Conservation (phyloP, 2,113 vertebrate genomes). For the Mugil cephalus region DNA sequence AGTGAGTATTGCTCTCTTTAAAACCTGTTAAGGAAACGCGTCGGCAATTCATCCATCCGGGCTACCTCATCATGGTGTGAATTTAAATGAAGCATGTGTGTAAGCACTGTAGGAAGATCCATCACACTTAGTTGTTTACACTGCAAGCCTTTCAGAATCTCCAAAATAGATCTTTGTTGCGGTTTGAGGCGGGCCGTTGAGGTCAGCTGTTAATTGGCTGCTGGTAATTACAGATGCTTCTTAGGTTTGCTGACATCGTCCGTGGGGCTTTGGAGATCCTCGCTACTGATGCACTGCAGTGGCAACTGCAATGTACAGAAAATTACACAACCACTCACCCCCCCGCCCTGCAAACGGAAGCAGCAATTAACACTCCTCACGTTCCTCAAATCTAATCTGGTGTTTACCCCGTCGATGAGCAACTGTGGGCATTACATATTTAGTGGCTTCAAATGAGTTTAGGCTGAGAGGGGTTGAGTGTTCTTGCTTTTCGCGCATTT, state of each 20-base stretch:
- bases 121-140: conserved; percentile 70
- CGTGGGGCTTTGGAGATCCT: conserved; percentile 62
- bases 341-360: conserved; percentile 24
- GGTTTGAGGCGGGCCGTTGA: conserved; percentile 73
- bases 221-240: conserved; percentile 81
- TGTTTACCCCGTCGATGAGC: conserved; percentile 7
- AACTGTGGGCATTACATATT: conserved; percentile 1
- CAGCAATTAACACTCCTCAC: conserved; percentile 30
- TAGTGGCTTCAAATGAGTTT: neutral
- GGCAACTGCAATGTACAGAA: conserved; percentile 52
- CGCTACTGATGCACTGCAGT: conserved; percentile 57
- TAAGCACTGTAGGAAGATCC: conserved; percentile 48
- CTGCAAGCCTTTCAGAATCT: conserved; percentile 73
- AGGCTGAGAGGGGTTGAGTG: neutral
- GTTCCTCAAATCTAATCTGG: conserved; percentile 23
- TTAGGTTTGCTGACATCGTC: conserved; percentile 72
- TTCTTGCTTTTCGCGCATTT: conserved; percentile 16
- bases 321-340: conserved; percentile 46
- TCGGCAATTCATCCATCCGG: conserved; percentile 5
- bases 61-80: conserved; percentile 25
- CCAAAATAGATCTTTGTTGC: conserved; percentile 81
- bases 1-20: neutral
- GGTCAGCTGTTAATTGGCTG: conserved; percentile 80
- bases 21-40: conserved; percentile 20
- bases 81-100: conserved; percentile 52